These are phyloP conservation scores for Euwallacea similis DNA, from an alignment of 1,140 invertebrate species.

Conservation along the genomic window DNA sequence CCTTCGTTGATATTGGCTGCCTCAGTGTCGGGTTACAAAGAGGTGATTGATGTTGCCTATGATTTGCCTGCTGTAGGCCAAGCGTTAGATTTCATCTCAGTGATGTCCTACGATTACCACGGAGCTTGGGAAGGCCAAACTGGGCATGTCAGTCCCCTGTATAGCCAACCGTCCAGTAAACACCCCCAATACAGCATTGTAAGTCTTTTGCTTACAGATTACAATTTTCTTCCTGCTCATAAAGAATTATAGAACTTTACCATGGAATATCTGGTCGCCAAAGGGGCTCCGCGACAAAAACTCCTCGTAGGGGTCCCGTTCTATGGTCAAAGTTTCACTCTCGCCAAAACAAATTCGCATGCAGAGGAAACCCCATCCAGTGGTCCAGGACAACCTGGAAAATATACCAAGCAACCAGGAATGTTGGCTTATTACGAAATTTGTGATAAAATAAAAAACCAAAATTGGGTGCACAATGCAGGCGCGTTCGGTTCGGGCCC, in stretches of 20 bases:
- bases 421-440: conserved; percentile 91
- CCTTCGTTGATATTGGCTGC: conserved; percentile 75
- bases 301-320: conserved; percentile 84
- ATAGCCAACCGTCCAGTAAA: conserved; percentile 62
- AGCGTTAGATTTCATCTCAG: conserved; percentile 79
- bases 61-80: conserved; percentile 70
- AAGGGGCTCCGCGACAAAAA: conserved; percentile 79
- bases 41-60: conserved; percentile 83
- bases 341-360: conserved; percentile 60
- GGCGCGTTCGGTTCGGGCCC: conserved; percentile 65
- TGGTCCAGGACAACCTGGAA: conserved; percentile 76
- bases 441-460: conserved; percentile 69
- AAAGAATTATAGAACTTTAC: conserved; percentile 67
- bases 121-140: conserved; percentile 81
- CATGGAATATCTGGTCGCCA: conserved; percentile 69
- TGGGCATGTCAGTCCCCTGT: conserved; percentile 82
- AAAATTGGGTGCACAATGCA: conserved; percentile 62
- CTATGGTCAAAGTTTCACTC: conserved; percentile 83
- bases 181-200: conserved; percentile 79
- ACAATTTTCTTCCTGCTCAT: conserved; percentile 13
- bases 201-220: conserved; percentile 47
- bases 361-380: conserved; percentile 58
- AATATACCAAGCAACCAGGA: conserved; percentile 84
- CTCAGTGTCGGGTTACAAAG: conserved; percentile 84
- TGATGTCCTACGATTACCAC: conserved; percentile 90